Percentiles rank a stretch among this genome's conserved stretches.
phyloP scores from a whole-genome alignment of 2,797 vertebrate species.

The Mormyrops attenuatus region DNA sequence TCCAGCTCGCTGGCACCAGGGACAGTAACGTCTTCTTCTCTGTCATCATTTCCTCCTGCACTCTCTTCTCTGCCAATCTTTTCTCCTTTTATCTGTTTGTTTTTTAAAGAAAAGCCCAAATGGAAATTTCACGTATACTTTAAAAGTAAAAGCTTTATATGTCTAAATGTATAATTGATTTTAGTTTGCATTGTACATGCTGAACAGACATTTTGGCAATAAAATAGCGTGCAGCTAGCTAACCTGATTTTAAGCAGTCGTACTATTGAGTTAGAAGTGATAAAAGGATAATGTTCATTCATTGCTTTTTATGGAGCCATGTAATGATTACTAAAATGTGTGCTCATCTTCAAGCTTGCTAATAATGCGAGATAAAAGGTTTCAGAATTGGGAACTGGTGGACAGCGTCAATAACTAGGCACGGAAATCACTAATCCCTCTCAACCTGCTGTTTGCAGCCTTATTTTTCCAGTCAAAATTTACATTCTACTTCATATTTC shows the following conservation, averaged over 20 bases:
- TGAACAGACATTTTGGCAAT: background rate
- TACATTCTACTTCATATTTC: background rate
- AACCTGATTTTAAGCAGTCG: background rate
- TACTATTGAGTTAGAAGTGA: background rate
- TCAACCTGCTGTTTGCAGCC: background rate
- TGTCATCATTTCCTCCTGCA: slow-evolving; percentile 21
- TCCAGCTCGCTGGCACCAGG: background rate
- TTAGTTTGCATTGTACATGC: background rate
- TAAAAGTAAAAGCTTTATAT: background rate
- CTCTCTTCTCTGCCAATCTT: slow-evolving; percentile 29
- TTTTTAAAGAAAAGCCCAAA: background rate
- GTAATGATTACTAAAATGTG: background rate
- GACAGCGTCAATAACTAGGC: background rate
- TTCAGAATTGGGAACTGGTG: background rate
- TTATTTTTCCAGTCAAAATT: background rate
- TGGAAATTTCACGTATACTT: background rate
- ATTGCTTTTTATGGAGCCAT: background rate
- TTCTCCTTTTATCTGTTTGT: slow-evolving; percentile 47
- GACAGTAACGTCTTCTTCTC: slow-evolving; percentile 17
- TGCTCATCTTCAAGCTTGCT: background rate
- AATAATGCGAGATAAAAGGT: background rate
- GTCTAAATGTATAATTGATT: background rate
- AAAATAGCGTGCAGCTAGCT: background rate
- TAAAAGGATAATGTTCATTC: background rate
- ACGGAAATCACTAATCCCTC: background rate